Conservation (phyloP, 2,113 vertebrate genomes). For the Vulpes lagopus region DNA sequence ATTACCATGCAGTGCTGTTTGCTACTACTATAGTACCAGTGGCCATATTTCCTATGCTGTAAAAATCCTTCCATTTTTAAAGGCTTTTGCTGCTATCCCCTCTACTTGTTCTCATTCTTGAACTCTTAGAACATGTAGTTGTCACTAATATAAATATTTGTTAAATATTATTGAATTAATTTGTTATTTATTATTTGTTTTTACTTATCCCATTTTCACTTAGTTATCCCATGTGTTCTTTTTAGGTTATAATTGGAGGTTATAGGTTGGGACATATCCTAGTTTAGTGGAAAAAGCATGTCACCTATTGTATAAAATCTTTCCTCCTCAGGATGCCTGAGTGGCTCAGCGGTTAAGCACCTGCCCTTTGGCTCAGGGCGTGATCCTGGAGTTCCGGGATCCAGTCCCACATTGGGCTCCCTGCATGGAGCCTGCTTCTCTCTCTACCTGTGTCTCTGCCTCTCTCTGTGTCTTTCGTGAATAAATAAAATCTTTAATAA, state of each 20-base stretch:
- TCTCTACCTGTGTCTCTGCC: no score
- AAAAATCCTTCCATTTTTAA: not conserved
- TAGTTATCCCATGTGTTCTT: not conserved
- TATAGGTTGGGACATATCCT: not conserved
- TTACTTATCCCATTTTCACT: not conserved
- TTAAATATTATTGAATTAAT: not conserved
- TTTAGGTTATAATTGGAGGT: constrained; percentile 8
- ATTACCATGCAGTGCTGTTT: not conserved
- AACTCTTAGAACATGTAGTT: not conserved
- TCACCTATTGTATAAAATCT: not conserved
- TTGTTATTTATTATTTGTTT: not conserved
- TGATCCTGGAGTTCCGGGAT: no score
- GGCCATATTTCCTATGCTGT: not conserved
- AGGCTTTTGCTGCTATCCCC: not conserved
- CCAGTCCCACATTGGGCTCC: no score
- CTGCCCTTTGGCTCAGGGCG: no score
- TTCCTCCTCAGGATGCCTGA: not conserved
- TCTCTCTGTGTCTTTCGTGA: no score
- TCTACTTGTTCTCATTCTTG: not conserved
- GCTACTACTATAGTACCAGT: not conserved
- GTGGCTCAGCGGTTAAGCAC: no score
- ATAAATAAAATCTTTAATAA: no score
- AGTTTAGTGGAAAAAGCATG: not conserved
- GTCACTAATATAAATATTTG: not conserved
- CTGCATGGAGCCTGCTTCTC: no score